Percentiles rank a stretch among this genome's conserved stretches.
Conservation (phyloP, 1,140 invertebrate species). For the Drosophila neocordata region DNA sequence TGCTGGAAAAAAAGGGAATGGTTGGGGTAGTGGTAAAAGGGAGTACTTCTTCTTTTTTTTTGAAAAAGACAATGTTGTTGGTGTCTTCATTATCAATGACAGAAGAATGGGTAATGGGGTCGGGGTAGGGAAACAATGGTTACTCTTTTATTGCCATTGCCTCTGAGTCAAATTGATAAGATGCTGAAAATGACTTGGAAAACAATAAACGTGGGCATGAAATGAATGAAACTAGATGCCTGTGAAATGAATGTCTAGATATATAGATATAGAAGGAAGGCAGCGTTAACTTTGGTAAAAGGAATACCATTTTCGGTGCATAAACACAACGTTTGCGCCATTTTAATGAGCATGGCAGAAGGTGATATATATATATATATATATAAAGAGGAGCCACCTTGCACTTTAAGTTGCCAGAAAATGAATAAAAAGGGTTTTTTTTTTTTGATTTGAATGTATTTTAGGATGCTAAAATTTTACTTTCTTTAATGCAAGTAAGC, state of each 20-base stretch:
- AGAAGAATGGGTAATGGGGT: background rate
- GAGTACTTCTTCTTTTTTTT: conserved; percentile 13
- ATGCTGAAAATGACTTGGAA: conserved; percentile 75
- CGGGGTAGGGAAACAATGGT: conserved; percentile 57
- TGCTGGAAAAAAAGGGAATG: no score
- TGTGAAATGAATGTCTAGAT: conserved; percentile 42
- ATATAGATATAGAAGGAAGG: background rate
- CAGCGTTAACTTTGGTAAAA: background rate
- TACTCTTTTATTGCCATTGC: conserved; percentile 77
- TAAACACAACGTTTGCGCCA: conserved; percentile 74
- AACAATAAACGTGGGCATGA: conserved; percentile 80
- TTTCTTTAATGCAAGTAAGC: no score
- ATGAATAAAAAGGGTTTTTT: background rate
- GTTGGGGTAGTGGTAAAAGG: background rate
- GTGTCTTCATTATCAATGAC: conserved; percentile 78
- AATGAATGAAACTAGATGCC: conserved; percentile 54
- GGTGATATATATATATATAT: no score
- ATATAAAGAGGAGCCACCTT: background rate
- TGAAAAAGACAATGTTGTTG: conserved; percentile 64
- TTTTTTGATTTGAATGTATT: background rate
- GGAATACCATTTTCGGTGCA: conserved; percentile 52
- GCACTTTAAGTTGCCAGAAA: background rate
- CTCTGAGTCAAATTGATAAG: conserved; percentile 77
- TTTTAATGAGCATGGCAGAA: conserved; percentile 59
- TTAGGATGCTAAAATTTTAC: background rate